These are phyloP conservation scores for Cinclus cinclus DNA, from an alignment of 2,113 vertebrate species.

Conservation along the genomic window DNA sequence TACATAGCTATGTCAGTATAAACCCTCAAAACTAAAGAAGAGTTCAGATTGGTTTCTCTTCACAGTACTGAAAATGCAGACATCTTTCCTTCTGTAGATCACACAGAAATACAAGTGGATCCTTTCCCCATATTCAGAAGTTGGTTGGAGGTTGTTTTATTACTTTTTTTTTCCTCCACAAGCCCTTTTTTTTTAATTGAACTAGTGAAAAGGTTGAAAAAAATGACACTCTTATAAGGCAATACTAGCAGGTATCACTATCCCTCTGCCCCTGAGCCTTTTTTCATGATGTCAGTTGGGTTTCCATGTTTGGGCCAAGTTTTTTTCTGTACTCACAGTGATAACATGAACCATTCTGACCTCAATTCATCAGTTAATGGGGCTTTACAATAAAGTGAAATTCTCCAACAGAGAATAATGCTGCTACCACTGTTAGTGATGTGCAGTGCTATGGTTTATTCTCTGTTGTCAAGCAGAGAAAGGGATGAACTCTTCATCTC, in stretches of 20 bases:
- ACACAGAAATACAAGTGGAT: background rate
- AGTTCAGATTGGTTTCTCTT: background rate
- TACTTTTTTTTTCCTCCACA: background rate
- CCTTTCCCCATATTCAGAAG: background rate
- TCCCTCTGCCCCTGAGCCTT: background rate
- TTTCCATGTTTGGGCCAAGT: slow-evolving; percentile 15
- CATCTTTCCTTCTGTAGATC: background rate
- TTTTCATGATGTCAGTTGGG: background rate
- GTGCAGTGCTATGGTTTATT: background rate
- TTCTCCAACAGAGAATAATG: slow-evolving; percentile 43
- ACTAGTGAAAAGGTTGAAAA: background rate
- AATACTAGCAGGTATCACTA: background rate
- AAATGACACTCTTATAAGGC: background rate
- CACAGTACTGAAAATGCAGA: background rate
- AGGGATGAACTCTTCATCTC: slow-evolving; percentile 41
- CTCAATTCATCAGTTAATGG: slow-evolving; percentile 43
- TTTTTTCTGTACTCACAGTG: slow-evolving; percentile 12
- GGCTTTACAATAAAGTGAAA: slow-evolving; percentile 19
- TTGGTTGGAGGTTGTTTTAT: background rate
- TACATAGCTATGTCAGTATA: background rate
- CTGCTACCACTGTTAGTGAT: background rate
- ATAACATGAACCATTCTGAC: slow-evolving; percentile 18
- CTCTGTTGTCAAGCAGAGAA: slow-evolving; percentile 46
- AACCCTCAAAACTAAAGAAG: background rate
- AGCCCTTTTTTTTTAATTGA: background rate